These are phyloP conservation scores for Stictocephala bisonia DNA, from an alignment of 2,888 invertebrate species.

Conservation along the genomic window DNA sequence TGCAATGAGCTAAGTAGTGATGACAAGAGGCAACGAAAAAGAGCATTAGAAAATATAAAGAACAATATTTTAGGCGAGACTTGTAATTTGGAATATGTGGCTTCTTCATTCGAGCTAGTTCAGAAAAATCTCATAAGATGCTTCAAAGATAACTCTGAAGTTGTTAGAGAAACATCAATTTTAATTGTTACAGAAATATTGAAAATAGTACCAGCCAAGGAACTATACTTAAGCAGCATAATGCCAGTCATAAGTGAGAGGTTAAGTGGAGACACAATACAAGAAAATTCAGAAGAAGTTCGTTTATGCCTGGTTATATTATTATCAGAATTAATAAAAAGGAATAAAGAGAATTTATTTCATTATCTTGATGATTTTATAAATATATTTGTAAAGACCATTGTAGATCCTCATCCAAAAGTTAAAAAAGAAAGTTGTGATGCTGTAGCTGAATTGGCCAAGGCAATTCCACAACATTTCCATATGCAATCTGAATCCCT, in stretches of 20 bases:
- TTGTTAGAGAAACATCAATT: constrained; percentile 72
- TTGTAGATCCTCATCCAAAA: constrained; percentile 82
- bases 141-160: constrained; percentile 72
- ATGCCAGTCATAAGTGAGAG: constrained; percentile 81
- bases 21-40: constrained; percentile 70
- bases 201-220: constrained; percentile 71
- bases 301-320: constrained; percentile 76
- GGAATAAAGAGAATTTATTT: constrained; percentile 72
- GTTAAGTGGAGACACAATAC: constrained; percentile 79
- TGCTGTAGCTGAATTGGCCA: constrained; percentile 75
- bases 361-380: constrained; percentile 82
- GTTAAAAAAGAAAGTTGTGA: constrained; percentile 83
- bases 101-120: constrained; percentile 64
- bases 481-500: constrained; percentile 79
- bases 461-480: constrained; percentile 75
- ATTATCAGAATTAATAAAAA: constrained; percentile 73
- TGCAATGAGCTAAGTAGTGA: constrained; percentile 61
- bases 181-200: constrained; percentile 70
- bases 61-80: too few species aligned
- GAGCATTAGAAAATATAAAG: constrained; percentile 69
- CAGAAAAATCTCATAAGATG: constrained; percentile 66
- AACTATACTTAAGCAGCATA: constrained; percentile 80
- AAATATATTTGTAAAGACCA: constrained; percentile 76
- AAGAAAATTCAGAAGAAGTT: constrained; percentile 84
- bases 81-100: constrained; percentile 64